Evolutionary conservation across 2,888 invertebrate species (phyloP), one percentile per base, ranked within the genome.

Genomic region (Folsomia candida): DNA sequence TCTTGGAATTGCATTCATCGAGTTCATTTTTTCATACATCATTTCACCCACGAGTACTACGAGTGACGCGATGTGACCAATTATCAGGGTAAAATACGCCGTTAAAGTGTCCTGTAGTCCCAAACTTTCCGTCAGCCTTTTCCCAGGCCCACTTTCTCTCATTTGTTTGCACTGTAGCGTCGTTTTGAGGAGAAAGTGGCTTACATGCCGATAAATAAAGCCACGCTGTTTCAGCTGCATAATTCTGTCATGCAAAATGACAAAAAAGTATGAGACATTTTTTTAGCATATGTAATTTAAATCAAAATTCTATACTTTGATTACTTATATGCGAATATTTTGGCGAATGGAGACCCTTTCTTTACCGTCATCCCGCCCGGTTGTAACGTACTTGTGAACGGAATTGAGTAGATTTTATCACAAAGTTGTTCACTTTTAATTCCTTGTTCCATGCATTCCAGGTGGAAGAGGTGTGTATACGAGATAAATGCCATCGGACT

Each of bases 61-160:
- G 6, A 37, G 14, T 37, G 37, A 4, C 37, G 37, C 4, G 3
- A 18, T 2, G 28, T 66, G 60, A 1, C 70, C 70, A 18, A 29
- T 2, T 20, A 51, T 6, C 4, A 70, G 66, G 14, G 65, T 66
- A 1, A 29, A 22, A n/a, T 66, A 26, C 1, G 71, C 65, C 22
- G 68, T 71, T 27, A 68, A 51, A 51, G 68, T 62, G 61, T 71
- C 71, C 26, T 68, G 27, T 2, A 68, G 9, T 22, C 58, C 71
- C 1, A 70, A 64, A 14, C 37, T 37, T 1, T 29, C 66, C 28
- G 65, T 64, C 14, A 37, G 11, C n/a, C 2, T 28, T n/a, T 2
- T 28, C 3, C 29, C 62, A 18, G 22, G 2, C 2, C 9, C 29
- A 22, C 26, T 27, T 27, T 59, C 6, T 14, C 29, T 27, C 69